These are phyloP conservation scores for Lycodopsis pacificus DNA, from an alignment of 2,797 vertebrate genomes.

Conservation along the genomic window DNA sequence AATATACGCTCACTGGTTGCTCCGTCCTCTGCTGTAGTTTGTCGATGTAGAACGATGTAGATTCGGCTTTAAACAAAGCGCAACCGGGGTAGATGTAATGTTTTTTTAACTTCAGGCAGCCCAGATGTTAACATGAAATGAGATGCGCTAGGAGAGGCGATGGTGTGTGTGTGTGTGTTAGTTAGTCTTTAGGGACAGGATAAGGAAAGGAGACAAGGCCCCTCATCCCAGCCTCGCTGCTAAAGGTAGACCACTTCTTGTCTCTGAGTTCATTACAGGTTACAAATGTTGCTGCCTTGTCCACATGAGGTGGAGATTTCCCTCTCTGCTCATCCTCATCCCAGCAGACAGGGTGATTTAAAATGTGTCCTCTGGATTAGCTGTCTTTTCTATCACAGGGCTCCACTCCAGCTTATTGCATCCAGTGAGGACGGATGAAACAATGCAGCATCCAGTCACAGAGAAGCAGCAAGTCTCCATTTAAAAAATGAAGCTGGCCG, in stretches of 20 bases:
- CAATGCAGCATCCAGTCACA: slow-evolving; percentile 50
- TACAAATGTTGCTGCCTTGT: slow-evolving; percentile 31
- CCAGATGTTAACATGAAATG: slow-evolving; percentile 46
- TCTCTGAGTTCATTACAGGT: slow-evolving; percentile 38
- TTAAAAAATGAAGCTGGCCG: slow-evolving; percentile 43
- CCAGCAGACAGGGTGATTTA: slow-evolving; percentile 31
- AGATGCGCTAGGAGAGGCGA: neutral
- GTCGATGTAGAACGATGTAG: slow-evolving; percentile 14
- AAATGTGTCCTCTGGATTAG: slow-evolving; percentile 55
- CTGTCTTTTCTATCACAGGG: slow-evolving; percentile 41
- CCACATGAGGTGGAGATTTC: slow-evolving; percentile 43
- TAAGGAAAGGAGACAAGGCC: neutral
- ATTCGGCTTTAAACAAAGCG: slow-evolving; percentile 25
- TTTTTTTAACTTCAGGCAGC: slow-evolving; percentile 25
- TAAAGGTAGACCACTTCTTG: slow-evolving; percentile 12
- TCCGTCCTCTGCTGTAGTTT: neutral
- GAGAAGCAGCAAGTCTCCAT: slow-evolving; percentile 21
- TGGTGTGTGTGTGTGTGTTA: slow-evolving; percentile 2
- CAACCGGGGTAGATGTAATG: neutral
- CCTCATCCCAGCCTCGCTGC: neutral
- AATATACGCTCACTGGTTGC: neutral
- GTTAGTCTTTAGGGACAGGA: slow-evolving; percentile 36
- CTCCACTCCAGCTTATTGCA: slow-evolving; percentile 38
- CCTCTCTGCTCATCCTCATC: slow-evolving; percentile 41
- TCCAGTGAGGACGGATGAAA: slow-evolving; percentile 19